A percentile compares a stretch with the other conserved stretches of the same genome.
phyloP scores from a whole-genome alignment of 1,140 invertebrate genomes.

The Pogonus chalceus region DNA sequence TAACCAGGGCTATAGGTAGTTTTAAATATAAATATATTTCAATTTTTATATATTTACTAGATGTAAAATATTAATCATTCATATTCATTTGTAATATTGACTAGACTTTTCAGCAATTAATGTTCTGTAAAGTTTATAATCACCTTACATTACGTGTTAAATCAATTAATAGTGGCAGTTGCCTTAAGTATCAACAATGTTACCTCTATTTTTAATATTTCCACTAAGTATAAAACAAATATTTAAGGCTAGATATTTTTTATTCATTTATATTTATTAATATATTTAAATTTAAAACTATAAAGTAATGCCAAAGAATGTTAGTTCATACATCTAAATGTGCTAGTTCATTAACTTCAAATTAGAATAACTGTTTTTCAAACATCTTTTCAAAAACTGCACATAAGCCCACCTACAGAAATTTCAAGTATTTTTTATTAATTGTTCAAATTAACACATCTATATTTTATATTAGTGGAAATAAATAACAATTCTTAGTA shows the following conservation, averaged over 20 bases:
- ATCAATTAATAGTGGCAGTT: too few relatives aligned
- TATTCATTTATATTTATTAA: neutral
- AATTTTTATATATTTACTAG: too few relatives aligned
- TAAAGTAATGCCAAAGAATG: neutral
- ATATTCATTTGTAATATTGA: neutral
- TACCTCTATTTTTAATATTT: neutral
- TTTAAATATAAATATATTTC: too few relatives aligned
- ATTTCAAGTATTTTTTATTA: neutral
- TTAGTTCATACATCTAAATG: constrained; percentile 6
- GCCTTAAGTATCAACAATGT: neutral
- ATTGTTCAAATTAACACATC: neutral
- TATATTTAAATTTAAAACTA: neutral
- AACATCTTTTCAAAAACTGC: neutral
- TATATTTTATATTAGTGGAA: neutral
- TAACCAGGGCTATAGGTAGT: neutral
- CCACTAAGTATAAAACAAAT: neutral
- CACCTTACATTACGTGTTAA: neutral
- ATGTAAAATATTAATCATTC: too few relatives aligned
- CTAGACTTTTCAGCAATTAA: neutral
- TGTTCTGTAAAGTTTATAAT: neutral
- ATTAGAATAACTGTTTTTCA: neutral
- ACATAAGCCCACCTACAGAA: neutral
- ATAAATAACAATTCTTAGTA: neutral
- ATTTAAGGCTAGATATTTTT: neutral
- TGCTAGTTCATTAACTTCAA: constrained; percentile 3